A percentile compares a stretch with the other conserved stretches of the same genome.
Conservation (phyloP, 2,113 vertebrate genomes). For the Carassius carassius region DNA sequence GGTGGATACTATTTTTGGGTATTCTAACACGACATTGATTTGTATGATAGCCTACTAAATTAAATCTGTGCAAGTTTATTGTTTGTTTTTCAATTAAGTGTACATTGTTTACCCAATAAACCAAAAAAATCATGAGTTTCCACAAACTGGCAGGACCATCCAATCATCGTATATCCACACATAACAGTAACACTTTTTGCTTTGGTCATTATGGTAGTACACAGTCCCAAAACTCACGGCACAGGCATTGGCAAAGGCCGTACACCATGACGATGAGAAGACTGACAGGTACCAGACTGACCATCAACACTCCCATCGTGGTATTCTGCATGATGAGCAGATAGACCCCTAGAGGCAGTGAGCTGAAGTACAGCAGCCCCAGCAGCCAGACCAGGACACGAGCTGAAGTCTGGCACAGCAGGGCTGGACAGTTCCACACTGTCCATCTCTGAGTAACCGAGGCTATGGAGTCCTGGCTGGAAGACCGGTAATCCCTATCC, state of each 20-base stretch:
- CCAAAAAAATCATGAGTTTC: background rate
- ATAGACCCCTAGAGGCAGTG: slow-evolving; percentile 92
- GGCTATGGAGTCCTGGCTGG: slow-evolving; percentile 87
- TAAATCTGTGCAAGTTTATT: background rate
- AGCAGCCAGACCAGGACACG: slow-evolving; percentile 88
- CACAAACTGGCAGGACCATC: slow-evolving; percentile 13
- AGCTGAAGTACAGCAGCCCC: slow-evolving; percentile 91
- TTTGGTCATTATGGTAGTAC: slow-evolving; percentile 75
- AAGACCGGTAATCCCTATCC: slow-evolving; percentile 80
- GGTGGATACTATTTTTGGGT: background rate
- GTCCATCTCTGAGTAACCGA: slow-evolving; percentile 86
- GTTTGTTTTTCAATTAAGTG: background rate
- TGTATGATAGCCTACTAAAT: background rate
- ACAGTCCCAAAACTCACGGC: slow-evolving; percentile 90
- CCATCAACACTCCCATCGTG: slow-evolving; percentile 86
- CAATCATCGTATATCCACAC: background rate
- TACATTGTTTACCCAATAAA: background rate
- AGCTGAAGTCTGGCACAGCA: slow-evolving; percentile 88
- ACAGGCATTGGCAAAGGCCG: slow-evolving; percentile 91
- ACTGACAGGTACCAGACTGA: slow-evolving; percentile 93
- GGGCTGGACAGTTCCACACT: slow-evolving; percentile 87
- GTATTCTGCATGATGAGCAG: slow-evolving; percentile 92
- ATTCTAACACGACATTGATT: background rate
- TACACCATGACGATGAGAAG: slow-evolving; percentile 90
- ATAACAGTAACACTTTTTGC: background rate